phyloP scores from a whole-genome alignment of 2,113 vertebrate species.

The human (Homo sapiens) region GRCh38 chr18:68677001-68677500 shows the following conservation, averaged over 20 bases:
- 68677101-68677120: constrained; percentile 97
- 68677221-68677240: not conserved
- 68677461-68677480: not conserved
- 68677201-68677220: constrained; percentile 48
- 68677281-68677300: not conserved
- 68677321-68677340: not conserved
- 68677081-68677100: constrained; percentile 89
- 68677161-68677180: constrained; percentile 96
- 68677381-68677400: accelerated
- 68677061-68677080: constrained; percentile 84
- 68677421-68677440: not conserved
- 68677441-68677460: not conserved
- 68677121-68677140: constrained; percentile 99
- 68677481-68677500: not conserved
- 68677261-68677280: not conserved
- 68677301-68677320: not conserved
- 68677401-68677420: not conserved
- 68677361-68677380: not conserved
- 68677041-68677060: constrained; percentile 84
- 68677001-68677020: constrained; percentile 83
- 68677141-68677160: constrained; percentile 98
- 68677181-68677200: constrained; percentile 95
- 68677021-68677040: constrained; percentile 82
- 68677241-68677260: not conserved
- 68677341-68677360: not conserved